phyloP scores from a whole-genome alignment of 2,888 invertebrate genomes.

The Drosophila gaucha region DNA sequence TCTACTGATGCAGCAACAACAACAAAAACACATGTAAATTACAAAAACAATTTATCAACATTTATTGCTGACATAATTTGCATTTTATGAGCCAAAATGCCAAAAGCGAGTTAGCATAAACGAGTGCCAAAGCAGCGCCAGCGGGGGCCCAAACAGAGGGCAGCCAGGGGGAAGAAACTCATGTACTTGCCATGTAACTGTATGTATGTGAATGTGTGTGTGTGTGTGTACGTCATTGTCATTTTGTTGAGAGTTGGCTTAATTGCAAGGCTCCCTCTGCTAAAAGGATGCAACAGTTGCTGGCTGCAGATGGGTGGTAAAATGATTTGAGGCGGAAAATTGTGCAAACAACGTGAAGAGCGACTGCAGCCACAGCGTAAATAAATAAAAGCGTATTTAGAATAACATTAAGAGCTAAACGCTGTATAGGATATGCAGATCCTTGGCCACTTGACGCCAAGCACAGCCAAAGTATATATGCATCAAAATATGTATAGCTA shows the following conservation, averaged over 20 bases:
- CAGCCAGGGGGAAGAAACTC: conserved; percentile 1
- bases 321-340: conserved; percentile 67
- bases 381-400: conserved; percentile 75
- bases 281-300: conserved; percentile 52
- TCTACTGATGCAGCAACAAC: no score
- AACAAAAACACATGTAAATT: conserved; percentile 4
- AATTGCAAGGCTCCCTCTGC: conserved; percentile 69
- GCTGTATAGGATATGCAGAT: conserved; percentile 21
- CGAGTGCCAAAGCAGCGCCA: conserved; percentile 5
- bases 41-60: conserved; percentile 72
- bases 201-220: conserved; percentile 1
- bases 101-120: conserved; percentile 31
- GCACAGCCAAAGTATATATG: background rate
- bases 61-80: conserved; percentile 71
- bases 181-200: conserved; percentile 36
- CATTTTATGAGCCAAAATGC: conserved; percentile 49
- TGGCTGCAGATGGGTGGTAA: conserved; percentile 10
- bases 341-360: conserved; percentile 60
- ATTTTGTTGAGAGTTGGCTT: conserved; percentile 77
- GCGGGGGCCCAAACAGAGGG: background rate
- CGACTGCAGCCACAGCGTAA: conserved; percentile 54
- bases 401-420: conserved; percentile 53
- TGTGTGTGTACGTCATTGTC: conserved; percentile 59
- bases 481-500: background rate
- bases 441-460: conserved; percentile 10